These are phyloP conservation scores for Dryococelus australis DNA, from an alignment of 2,888 invertebrate genomes.

Conservation along the genomic window DNA sequence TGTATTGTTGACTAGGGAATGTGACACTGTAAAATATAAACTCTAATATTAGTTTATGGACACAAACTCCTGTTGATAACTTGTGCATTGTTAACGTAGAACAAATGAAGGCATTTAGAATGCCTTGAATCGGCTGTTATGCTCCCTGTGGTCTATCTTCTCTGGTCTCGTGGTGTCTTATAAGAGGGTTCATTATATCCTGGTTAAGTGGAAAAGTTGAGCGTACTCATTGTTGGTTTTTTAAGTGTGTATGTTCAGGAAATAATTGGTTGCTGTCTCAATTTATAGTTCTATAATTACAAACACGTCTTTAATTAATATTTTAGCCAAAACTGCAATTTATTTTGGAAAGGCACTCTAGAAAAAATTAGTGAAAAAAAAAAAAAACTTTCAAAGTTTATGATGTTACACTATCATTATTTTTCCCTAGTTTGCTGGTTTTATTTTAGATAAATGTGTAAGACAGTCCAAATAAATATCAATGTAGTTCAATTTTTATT, in stretches of 20 bases:
- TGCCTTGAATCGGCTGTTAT: background rate
- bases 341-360: background rate
- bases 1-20: background rate
- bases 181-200: background rate
- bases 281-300: background rate
- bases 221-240: background rate
- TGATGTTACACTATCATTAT: background rate
- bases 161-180: slow-evolving; percentile 20
- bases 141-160: slow-evolving; percentile 25
- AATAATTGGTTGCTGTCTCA: background rate
- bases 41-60: background rate
- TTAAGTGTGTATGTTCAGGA: background rate
- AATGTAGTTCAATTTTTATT: background rate
- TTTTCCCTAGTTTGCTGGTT: background rate
- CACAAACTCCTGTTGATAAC: slow-evolving; percentile 3
- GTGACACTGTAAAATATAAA: slow-evolving; percentile 10
- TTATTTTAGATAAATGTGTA: background rate
- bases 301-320: too few relatives aligned
- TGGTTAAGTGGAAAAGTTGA: background rate
- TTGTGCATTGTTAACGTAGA: background rate
- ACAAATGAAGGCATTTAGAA: background rate
- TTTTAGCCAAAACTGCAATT: background rate
- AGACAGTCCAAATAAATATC: background rate
- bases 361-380: background rate
- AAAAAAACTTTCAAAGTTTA: background rate